Percentiles rank a stretch among this genome's conserved stretches.
Conservation (phyloP, 2,888 invertebrate genomes). For the Arrhopalites spinosus region DNA sequence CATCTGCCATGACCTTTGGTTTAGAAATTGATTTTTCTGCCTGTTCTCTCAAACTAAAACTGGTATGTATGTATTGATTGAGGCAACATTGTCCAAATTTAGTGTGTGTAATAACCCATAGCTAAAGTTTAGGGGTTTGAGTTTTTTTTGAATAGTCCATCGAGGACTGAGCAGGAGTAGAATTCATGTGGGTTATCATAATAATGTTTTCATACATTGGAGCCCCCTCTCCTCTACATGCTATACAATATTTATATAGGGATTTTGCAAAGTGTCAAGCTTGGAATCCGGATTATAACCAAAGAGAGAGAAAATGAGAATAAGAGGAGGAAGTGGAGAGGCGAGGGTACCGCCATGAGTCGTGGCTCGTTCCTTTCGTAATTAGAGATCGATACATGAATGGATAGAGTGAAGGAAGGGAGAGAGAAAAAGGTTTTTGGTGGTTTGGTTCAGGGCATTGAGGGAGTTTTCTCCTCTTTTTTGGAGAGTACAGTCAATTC, state of each 20-base stretch:
- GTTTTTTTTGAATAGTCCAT: neutral
- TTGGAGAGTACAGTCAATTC: too few relatives aligned
- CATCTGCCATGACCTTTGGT: constrained; percentile 28
- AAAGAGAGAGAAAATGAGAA: neutral
- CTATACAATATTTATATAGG: too few relatives aligned
- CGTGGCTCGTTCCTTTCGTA: neutral
- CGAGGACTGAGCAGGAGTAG: neutral
- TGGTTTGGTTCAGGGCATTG: neutral
- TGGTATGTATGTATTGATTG: neutral
- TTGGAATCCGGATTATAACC: constrained; percentile 5
- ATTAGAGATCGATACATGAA: constrained; percentile 25
- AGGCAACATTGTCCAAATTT: constrained; percentile 4
- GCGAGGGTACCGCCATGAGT: neutral
- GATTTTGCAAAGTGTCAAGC: constrained; percentile 23
- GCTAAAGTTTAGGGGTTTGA: neutral
- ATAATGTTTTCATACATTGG: too few relatives aligned
- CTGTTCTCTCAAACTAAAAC: constrained; percentile 1
- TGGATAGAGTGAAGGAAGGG: neutral
- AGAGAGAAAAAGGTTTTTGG: neutral
- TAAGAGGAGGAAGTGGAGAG: neutral
- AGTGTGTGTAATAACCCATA: too few relatives aligned
- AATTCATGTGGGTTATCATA: neutral
- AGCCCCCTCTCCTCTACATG: too few relatives aligned
- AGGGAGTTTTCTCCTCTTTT: constrained; percentile 19
- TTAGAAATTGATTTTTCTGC: constrained; percentile 9